A percentile compares a stretch with the other conserved stretches of the same genome.
Conservation (phyloP, 2,888 invertebrate species). For the Apamea monoglypha region DNA sequence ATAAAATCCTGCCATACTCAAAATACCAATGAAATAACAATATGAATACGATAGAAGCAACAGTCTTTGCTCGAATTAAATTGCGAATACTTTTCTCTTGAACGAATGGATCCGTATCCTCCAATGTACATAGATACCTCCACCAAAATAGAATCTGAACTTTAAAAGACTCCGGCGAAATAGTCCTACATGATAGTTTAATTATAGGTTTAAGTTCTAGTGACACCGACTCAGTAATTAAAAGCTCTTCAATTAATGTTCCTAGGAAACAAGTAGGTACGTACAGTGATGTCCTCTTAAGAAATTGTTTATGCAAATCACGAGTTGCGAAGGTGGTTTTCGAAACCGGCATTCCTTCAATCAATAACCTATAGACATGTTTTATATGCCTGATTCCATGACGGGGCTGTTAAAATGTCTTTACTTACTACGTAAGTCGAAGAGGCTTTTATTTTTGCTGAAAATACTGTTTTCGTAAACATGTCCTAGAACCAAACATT, state of each 20-base stretch:
- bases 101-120: background rate
- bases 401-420: background rate
- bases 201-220: conserved; percentile 4
- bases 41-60: background rate
- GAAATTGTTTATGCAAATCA: conserved; percentile 46
- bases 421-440: background rate
- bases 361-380: background rate
- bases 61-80: background rate
- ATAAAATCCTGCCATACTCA: background rate
- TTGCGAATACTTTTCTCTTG: background rate
- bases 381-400: background rate
- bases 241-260: conserved; percentile 27
- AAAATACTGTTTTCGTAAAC: background rate
- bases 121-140: background rate
- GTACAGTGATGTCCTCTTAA: conserved; percentile 25
- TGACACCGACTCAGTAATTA: conserved; percentile 26
- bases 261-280: background rate
- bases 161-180: background rate
- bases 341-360: conserved; percentile 12
- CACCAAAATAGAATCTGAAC: conserved; percentile 1
- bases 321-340: conserved; percentile 29
- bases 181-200: background rate
- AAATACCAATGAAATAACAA: background rate
- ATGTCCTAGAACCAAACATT: background rate
- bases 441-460: background rate